Percentiles rank a stretch among this genome's conserved stretches.
phyloP scores from a whole-genome alignment of 2,797 vertebrate species.

The Bovichtus variegatus region DNA sequence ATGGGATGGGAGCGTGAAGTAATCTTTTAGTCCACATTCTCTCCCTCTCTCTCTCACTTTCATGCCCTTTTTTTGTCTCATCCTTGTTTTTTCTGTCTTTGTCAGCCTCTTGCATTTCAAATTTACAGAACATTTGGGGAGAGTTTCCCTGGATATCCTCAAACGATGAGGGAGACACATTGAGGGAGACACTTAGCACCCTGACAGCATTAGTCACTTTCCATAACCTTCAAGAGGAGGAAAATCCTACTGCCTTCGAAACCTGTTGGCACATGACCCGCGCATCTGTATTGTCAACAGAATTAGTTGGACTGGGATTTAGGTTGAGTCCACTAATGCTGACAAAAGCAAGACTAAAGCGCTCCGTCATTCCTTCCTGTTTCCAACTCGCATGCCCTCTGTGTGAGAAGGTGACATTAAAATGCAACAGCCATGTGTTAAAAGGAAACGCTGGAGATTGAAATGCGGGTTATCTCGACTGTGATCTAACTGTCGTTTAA shows the following conservation, averaged over 20 bases:
- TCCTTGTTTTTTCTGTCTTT: background rate
- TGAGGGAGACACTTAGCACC: background rate
- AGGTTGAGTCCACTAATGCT: background rate
- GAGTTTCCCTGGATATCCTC: background rate
- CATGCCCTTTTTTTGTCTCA: background rate
- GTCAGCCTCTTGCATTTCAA: background rate
- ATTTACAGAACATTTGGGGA: background rate
- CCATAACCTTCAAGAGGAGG: background rate
- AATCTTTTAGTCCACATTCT: slow-evolving; percentile 50
- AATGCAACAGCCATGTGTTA: background rate
- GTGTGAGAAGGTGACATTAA: background rate
- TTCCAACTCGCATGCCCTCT: background rate
- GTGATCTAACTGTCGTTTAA: background rate
- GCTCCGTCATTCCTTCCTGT: background rate
- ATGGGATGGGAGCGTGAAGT: slow-evolving; percentile 66
- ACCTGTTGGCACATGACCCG: slow-evolving; percentile 32
- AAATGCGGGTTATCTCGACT: background rate
- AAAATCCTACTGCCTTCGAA: background rate
- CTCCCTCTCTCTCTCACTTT: slow-evolving; percentile 15
- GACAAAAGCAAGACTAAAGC: slow-evolving; percentile 27
- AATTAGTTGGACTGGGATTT: background rate
- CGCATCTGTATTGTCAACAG: slow-evolving; percentile 32
- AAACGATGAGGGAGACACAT: background rate
- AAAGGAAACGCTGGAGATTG: background rate
- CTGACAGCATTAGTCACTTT: background rate